Evolutionary conservation across 2,797 vertebrate species (phyloP), one percentile per base, ranked within the genome.

Genomic region (Falco rusticolus): DNA sequence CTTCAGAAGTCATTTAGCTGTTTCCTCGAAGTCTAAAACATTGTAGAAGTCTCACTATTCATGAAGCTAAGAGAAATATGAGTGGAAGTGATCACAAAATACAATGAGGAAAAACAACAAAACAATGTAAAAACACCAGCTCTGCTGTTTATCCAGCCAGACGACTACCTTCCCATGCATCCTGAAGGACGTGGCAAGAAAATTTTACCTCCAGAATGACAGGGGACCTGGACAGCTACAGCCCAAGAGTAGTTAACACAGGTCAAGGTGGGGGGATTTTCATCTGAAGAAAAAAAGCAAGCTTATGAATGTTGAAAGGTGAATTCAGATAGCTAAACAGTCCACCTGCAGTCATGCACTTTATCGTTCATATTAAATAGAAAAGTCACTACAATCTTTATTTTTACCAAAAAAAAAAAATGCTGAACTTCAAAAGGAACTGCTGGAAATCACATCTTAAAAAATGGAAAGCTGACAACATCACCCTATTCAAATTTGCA

Each of bases 141-240:
- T 51, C 37, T 41, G 47, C 41, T 47, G 26, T 47, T 51, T 37
- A 65, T 17, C 25, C 13, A 45, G 16, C 31, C 1, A 3, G 8
- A 28, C 2, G 1, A 21, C 10, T 39, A 18, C 9, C 24, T 53
- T n/a, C 5, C 48, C 5, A 1, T 13, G 22, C 31, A 33, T 41
- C 71, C 39, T 26, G 39, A 56, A 48, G 13, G 61, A 50, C 13
- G 11, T 25, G 28, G 50, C 2, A 2, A 51, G 11, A 66, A 61
- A 65, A 51, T 5, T 3, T 2, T 18, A 37, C 22, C 28, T 74
- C 56, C 37, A 31, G 13, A 51, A 47, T 7, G 7, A 25, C 20
- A 21, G 25, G 12, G 6, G 22, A 78, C 11, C n/a, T 26, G n/a
- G 41, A 16, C 9, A n/a, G 17, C 37, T 37, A 31, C 43, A 84